phyloP scores from a whole-genome alignment of 2,888 invertebrate species.

The Boloria euphrosyne region DNA sequence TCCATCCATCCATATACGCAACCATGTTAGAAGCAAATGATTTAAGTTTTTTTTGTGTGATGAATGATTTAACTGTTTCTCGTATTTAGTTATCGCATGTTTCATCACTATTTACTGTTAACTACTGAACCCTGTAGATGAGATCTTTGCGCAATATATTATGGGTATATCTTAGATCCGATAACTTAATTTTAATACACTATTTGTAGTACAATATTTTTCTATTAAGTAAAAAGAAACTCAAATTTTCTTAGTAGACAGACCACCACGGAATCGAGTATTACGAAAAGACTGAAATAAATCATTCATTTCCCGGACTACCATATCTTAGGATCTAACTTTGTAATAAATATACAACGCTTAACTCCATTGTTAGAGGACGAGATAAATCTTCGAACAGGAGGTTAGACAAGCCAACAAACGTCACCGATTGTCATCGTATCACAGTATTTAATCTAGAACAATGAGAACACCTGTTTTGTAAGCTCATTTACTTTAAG shows the following conservation, averaged over 20 bases:
- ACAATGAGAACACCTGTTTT: slow-evolving; percentile 46
- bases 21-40: no score
- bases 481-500: slow-evolving; percentile 27
- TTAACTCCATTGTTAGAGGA: slow-evolving; percentile 51
- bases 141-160: no score
- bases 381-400: slow-evolving; percentile 50
- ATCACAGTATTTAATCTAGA: slow-evolving; percentile 54
- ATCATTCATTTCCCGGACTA: slow-evolving; percentile 19
- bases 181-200: no score
- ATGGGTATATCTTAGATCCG: no score
- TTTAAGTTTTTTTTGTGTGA: no score
- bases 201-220: no score
- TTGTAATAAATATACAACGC: slow-evolving; percentile 38
- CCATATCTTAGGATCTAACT: slow-evolving; percentile 34
- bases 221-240: no score
- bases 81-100: no score
- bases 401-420: slow-evolving; percentile 51
- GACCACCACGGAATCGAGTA: neutral
- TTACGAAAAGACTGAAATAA: neutral
- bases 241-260: neutral
- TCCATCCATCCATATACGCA: no score
- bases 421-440: slow-evolving; percentile 52
- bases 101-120: no score
- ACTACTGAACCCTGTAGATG: no score
- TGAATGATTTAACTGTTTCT: no score